These are phyloP conservation scores for Falco biarmicus DNA, from an alignment of 2,797 vertebrate genomes.

Conservation along the genomic window DNA sequence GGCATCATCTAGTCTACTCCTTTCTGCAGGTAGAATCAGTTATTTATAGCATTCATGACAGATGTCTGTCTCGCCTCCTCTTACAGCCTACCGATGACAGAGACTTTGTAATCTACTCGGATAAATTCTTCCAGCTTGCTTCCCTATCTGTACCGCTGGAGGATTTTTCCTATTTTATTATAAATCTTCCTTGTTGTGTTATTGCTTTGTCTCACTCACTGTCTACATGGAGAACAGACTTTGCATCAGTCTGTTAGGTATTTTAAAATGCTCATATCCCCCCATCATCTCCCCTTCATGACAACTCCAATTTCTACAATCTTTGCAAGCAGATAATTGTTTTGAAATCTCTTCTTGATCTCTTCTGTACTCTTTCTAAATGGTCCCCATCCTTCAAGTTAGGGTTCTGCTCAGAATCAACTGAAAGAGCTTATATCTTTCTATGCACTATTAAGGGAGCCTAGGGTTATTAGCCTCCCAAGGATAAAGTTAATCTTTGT, in stretches of 20 bases:
- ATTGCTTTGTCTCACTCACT: background rate
- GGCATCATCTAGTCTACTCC: background rate
- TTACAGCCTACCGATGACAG: background rate
- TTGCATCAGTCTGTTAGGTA: background rate
- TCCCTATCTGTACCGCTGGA: background rate
- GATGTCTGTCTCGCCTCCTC: background rate
- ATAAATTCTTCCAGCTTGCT: background rate
- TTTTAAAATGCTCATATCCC: background rate
- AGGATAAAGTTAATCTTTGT: conserved; percentile 64
- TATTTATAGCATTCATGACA: background rate
- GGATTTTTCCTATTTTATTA: background rate
- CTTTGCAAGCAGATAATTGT: background rate
- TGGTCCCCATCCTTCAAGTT: background rate
- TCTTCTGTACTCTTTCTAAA: conserved; percentile 7
- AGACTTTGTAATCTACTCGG: background rate
- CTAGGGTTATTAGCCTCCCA: conserved; percentile 59
- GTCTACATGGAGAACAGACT: background rate
- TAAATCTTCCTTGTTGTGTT: background rate
- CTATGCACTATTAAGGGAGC: conserved; percentile 35
- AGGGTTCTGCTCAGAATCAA: conserved; percentile 18
- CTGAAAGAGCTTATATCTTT: conserved; percentile 40
- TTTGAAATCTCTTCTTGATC: conserved; percentile 13
- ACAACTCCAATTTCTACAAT: background rate
- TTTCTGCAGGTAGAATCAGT: background rate
- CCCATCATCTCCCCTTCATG: background rate